Evolutionary conservation across 2,113 vertebrate genomes (phyloP).

Genomic region (Epinephelus fuscoguttatus): DNA sequence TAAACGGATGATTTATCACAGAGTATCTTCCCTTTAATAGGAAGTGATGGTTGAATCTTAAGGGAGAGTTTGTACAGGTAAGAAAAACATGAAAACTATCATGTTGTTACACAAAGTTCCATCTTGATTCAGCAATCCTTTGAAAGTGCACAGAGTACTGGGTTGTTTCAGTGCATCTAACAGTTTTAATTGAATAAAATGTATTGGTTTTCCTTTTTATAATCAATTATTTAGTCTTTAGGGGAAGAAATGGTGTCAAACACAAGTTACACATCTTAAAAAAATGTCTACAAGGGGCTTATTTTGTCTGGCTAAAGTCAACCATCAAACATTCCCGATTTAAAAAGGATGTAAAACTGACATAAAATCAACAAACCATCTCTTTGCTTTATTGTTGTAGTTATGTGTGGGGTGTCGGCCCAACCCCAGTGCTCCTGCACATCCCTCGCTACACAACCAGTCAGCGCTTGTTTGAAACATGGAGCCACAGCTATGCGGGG

Average conservation of each 20-base stretch:
- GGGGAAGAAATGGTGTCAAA: neutral
- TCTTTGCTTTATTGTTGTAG: slow-evolving; percentile 38
- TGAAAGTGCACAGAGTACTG: too few relatives aligned
- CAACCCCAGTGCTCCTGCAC: slow-evolving; percentile 27
- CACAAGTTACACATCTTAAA: neutral
- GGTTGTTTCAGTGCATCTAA: neutral
- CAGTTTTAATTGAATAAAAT: neutral
- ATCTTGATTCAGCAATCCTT: neutral
- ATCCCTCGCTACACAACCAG: slow-evolving; percentile 37
- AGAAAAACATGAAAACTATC: neutral
- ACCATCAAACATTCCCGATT: neutral
- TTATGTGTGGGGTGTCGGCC: neutral
- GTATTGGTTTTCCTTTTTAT: neutral
- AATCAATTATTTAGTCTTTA: neutral
- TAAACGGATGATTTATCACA: neutral
- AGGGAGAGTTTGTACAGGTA: neutral
- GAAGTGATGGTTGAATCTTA: neutral
- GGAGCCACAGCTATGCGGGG: slow-evolving; percentile 37
- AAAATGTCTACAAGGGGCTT: neutral
- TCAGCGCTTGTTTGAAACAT: slow-evolving; percentile 31
- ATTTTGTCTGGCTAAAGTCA: slow-evolving; percentile 19
- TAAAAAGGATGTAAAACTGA: slow-evolving; percentile 11
- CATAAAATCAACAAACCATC: slow-evolving; percentile 22
- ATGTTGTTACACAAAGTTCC: neutral
- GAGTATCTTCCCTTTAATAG: neutral